phyloP scores from a whole-genome alignment of 2,888 invertebrate species.

The Nomada flava region DNA sequence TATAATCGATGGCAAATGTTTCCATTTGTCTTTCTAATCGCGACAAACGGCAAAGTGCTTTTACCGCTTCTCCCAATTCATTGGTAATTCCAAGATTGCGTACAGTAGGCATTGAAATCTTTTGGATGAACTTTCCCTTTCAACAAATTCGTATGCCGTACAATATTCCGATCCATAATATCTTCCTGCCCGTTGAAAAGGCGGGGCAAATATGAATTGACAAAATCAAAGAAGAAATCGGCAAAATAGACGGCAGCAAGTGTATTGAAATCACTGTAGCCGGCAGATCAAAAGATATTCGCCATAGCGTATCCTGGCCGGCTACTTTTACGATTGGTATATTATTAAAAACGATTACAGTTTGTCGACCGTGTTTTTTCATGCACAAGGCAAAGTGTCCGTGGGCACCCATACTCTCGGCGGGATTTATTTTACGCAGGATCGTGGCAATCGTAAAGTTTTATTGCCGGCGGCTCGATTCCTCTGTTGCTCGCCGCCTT shows the following conservation, averaged over 20 bases:
- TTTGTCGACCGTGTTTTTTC: slow-evolving; percentile 62
- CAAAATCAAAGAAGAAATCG: slow-evolving; percentile 8
- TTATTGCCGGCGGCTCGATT: slow-evolving; percentile 65
- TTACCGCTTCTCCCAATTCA: background rate
- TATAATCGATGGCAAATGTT: background rate
- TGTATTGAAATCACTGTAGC: background rate
- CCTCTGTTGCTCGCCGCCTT: slow-evolving; percentile 46
- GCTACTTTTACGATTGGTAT: slow-evolving; percentile 58
- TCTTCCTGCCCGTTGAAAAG: background rate
- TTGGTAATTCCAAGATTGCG: too few species aligned
- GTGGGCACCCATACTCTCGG: slow-evolving; percentile 33
- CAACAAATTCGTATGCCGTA: too few species aligned
- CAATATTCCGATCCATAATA: background rate
- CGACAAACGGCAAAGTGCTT: background rate
- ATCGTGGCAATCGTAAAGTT: slow-evolving; percentile 67
- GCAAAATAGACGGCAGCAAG: background rate
- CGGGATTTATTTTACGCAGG: slow-evolving; percentile 53
- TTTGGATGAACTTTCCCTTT: too few species aligned
- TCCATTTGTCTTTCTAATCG: background rate
- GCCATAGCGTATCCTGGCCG: slow-evolving; percentile 17
- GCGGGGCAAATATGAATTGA: background rate
- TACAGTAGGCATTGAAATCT: too few species aligned
- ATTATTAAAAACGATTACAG: slow-evolving; percentile 69
- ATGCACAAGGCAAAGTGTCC: slow-evolving; percentile 39
- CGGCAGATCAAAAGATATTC: slow-evolving; percentile 48